phyloP scores from a whole-genome alignment of 2,888 invertebrate species.

The Dyspetes luteomarginatus region DNA sequence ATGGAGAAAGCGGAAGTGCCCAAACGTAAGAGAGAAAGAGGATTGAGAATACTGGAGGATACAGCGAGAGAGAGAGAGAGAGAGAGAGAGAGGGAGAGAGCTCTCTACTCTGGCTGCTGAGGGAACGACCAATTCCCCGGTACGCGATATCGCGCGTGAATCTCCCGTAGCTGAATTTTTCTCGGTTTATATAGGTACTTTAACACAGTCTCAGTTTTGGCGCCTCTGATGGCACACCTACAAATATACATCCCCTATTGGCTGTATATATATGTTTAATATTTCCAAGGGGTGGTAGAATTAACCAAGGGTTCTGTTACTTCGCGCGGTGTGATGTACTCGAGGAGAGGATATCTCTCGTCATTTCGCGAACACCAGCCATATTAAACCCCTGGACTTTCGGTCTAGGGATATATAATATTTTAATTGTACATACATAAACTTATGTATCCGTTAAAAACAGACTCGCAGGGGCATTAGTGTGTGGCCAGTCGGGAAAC shows the following conservation, averaged over 20 bases:
- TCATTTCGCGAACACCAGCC: constrained; percentile 63
- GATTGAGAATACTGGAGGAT: constrained; percentile 6
- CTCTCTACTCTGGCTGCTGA: constrained; percentile 52
- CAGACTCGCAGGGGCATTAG: constrained; percentile 37
- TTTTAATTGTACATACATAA: constrained; percentile 14
- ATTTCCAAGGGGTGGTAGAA: background rate
- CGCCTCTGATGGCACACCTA: constrained; percentile 51
- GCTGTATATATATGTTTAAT: background rate
- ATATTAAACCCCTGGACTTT: constrained; percentile 64
- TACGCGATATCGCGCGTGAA: constrained; percentile 59
- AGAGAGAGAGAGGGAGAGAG: constrained; percentile 14
- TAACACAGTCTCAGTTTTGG: constrained; percentile 50
- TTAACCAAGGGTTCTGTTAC: constrained; percentile 31
- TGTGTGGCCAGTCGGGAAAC: constrained; percentile 20
- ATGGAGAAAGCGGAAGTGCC: constrained; percentile 36
- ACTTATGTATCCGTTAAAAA: constrained; percentile 52
- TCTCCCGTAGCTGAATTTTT: constrained; percentile 39
- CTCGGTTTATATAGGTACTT: constrained; percentile 47
- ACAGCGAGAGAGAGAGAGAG: constrained; percentile 4
- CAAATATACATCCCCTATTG: background rate
- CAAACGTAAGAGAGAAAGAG: constrained; percentile 7
- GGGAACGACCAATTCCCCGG: constrained; percentile 65
- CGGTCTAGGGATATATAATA: constrained; percentile 33
- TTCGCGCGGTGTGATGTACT: constrained; percentile 52
- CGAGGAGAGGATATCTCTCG: constrained; percentile 60